Percentiles rank a stretch among this genome's conserved stretches.
Evolutionary conservation across 2,888 invertebrate genomes (phyloP).

Genomic region (Acanthoscelides obtectus): DNA sequence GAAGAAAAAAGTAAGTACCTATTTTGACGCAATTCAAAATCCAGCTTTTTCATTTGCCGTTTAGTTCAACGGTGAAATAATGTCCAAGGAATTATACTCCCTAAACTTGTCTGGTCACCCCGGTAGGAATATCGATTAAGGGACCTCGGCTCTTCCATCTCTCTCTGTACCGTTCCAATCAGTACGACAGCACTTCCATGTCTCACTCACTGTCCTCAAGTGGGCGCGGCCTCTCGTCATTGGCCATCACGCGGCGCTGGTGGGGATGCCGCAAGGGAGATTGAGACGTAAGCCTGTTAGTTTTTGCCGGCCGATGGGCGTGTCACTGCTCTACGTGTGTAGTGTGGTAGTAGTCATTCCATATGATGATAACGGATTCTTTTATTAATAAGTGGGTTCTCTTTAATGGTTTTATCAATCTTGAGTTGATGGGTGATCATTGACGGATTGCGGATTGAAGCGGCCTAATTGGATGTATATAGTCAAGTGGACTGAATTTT

Average conservation of each 20-base stretch:
- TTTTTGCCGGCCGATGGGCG: constrained; percentile 43
- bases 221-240: constrained; percentile 27
- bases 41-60: too few species aligned
- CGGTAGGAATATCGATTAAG: neutral
- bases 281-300: constrained; percentile 51
- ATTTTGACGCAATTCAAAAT: too few species aligned
- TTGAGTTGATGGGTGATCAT: constrained; percentile 19
- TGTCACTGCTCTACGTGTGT: constrained; percentile 36
- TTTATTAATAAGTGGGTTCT: constrained; percentile 25
- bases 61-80: too few species aligned
- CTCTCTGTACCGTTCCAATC: neutral
- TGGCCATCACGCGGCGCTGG: constrained; percentile 14
- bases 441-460: constrained; percentile 22
- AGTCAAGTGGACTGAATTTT: too few species aligned
- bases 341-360: constrained; percentile 35
- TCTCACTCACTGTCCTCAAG: constrained; percentile 41
- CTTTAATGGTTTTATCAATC: constrained; percentile 46
- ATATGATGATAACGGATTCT: constrained; percentile 29
- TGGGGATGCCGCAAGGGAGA: constrained; percentile 38
- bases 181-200: constrained; percentile 21
- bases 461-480: too few species aligned
- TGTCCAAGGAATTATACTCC: too few species aligned
- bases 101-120: neutral
- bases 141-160: constrained; percentile 5
- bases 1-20: too few species aligned